Evolutionary conservation across 1,140 invertebrate species (phyloP), one percentile per base, ranked within the genome.

Genomic region (Drosophila bocqueti): DNA sequence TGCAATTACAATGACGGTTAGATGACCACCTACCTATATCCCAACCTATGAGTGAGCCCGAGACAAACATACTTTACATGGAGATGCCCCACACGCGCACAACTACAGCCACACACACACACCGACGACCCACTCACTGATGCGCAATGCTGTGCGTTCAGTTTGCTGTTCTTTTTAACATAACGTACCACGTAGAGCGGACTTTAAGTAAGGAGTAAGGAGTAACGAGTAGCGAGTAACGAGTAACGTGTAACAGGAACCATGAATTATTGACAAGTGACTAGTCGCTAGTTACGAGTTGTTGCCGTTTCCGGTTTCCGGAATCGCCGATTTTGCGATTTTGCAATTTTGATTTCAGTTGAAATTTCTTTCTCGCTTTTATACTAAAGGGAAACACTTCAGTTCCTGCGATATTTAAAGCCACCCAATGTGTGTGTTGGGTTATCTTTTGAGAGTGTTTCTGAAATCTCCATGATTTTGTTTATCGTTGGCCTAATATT

Each of bases 1-100:
- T 61, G 34, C 15, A 45, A 52, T 26, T 31, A 52, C 18, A 49
- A 38, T 59, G 34, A 58, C 24, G 40, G 34, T 60, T 61, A 54
- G 57, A 43, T 40, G 65, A 31, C 42, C 52, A 55, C 6, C 6
- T 47, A 46, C 54, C 54, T 49, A 73, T 36, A 74, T 65, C 40
- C 54, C 62, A 82, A 84, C 81, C 62, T 54, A 84, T 84, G 82
- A 85, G 82, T 85, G 82, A 85, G 82, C 82, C 72, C 75, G 78
- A 63, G 76, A 85, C 82, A 81, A 84, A 74, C 68, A 65, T 74
- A 84, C 72, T 80, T 77, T 80, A 69, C 63, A 67, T 16, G 46
- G 52, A 38, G 34, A 16, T 38, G 52, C 7, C 52, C 57, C 66
- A 43, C 38, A 36, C 38, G 31, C 67, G 49, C 61, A 71, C 67